Base-by-base conservation (phyloP, 1,140 invertebrate species). In the Pseudoatta argentina region DNA sequence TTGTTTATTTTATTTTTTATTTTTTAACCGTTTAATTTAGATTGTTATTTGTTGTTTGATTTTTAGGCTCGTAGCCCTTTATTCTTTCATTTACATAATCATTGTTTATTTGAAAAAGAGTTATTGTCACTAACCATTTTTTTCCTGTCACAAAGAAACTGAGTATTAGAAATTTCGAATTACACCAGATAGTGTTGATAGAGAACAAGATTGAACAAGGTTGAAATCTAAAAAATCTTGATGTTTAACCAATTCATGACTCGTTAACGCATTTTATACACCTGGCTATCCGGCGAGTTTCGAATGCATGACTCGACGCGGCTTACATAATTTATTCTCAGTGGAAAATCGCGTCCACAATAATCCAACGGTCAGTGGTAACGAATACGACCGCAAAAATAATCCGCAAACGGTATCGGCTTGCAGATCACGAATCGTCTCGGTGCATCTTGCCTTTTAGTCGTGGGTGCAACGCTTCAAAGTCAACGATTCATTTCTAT, bases 311-410 rank as follows among this genome's bases (percentile, higher is more conserved):
- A 57, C 6, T 72, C 21, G n/a, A 3, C 16, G 3, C 16, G 24
- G 48, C 85, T 85, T 67, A 34, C 71, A 73, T 55, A 86, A 87
- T 51, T 59, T 76, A 76, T 76, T 10, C 39, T 39, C 57, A 14
- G 61, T n/a, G 4, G 34, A 66, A 27, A 39, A 55, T 82, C 39
- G 69, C 10, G 30, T 21, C 30, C 16, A 16, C 24, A 27, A 57
- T 85, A 75, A 87, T 76, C 67, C 69, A 18, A 63, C 48, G 51
- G 57, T 72, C 34, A 30, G 69, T 44, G 66, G 30, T 21, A n/a
- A 71, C 79, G 2, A 75, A 72, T 30, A 16, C 14, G 27, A 87
- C 86, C 79, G 61, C 79, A 67, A 75, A 85, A 85, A 73, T 67
- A 75, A 87, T 75, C 51, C 24, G 10, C 14, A 51, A 61, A 21